Conservation (phyloP, 2,797 vertebrate species). For the Novumbra hubbsi region DNA sequence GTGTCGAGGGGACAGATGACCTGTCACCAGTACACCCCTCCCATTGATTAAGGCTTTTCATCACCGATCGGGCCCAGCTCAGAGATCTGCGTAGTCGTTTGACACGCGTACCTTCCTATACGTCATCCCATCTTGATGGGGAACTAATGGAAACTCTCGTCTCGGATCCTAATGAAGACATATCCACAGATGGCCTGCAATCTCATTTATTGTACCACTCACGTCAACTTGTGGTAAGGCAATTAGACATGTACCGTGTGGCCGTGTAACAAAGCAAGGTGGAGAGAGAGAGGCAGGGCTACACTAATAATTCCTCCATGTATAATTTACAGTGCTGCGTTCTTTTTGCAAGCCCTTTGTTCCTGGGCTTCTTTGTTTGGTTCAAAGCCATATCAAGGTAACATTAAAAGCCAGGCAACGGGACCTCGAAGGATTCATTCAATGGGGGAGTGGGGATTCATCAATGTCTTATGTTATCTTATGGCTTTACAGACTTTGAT, state of each 20-base stretch:
- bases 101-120: constrained; percentile 68
- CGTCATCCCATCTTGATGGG: constrained; percentile 66
- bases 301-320: no score
- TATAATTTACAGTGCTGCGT: constrained; percentile 10
- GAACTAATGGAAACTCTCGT: constrained; percentile 69
- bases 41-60: constrained; percentile 70
- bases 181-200: constrained; percentile 64
- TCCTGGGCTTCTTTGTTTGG: constrained; percentile 5
- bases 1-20: constrained; percentile 45
- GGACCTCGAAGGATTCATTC: constrained; percentile 42
- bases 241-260: constrained; percentile 59
- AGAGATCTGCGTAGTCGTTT: constrained; percentile 59
- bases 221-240: constrained; percentile 66
- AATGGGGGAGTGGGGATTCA: constrained; percentile 29
- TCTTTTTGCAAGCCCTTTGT: background rate
- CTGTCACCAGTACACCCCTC: constrained; percentile 54
- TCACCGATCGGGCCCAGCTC: constrained; percentile 54
- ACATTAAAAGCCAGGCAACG: constrained; percentile 20
- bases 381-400: constrained; percentile 34
- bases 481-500: constrained; percentile 30
- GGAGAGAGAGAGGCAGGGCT: background rate
- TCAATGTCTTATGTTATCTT: constrained; percentile 33
- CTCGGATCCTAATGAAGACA: constrained; percentile 70
- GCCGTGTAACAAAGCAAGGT: constrained; percentile 29
- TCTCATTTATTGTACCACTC: constrained; percentile 63